Percentiles rank a stretch among this genome's conserved stretches.
These are phyloP conservation scores for Mystacornis crossleyi DNA, from an alignment of 2,113 vertebrate species.

Conservation along the genomic window DNA sequence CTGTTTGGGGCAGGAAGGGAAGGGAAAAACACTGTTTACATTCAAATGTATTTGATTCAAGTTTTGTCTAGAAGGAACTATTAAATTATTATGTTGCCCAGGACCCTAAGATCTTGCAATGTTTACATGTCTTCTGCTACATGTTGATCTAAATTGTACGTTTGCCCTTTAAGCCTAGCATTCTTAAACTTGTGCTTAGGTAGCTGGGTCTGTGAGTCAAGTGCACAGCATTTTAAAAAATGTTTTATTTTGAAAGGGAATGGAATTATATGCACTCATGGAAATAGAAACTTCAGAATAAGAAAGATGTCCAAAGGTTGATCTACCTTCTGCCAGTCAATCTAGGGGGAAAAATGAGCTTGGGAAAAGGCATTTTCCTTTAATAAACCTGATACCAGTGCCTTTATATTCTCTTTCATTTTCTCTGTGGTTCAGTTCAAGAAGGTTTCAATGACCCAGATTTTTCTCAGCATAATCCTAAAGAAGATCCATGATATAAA, in stretches of 20 bases:
- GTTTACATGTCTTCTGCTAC: neutral
- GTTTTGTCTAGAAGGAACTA: neutral
- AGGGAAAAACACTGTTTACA: neutral
- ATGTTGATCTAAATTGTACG: neutral
- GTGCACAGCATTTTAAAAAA: neutral
- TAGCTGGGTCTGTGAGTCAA: neutral
- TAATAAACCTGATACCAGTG: neutral
- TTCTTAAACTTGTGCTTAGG: neutral
- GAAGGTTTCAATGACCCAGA: constrained; percentile 21
- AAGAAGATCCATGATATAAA: constrained; percentile 15
- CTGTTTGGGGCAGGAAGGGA: neutral
- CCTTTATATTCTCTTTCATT: neutral
- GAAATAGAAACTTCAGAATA: neutral
- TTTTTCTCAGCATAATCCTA: constrained; percentile 39
- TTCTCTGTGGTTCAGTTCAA: constrained; percentile 18
- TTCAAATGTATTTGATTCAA: neutral
- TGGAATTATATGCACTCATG: neutral
- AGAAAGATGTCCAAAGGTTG: neutral
- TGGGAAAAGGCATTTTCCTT: neutral
- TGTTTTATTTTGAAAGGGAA: neutral
- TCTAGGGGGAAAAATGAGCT: neutral
- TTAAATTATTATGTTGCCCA: neutral
- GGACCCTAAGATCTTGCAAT: neutral
- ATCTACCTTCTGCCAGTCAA: neutral
- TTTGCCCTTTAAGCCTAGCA: neutral